A percentile compares a stretch with the other conserved stretches of the same genome.
These are phyloP conservation scores for Geotrypetes seraphini DNA, from an alignment of 2,797 vertebrate genomes.

Conservation along the genomic window DNA sequence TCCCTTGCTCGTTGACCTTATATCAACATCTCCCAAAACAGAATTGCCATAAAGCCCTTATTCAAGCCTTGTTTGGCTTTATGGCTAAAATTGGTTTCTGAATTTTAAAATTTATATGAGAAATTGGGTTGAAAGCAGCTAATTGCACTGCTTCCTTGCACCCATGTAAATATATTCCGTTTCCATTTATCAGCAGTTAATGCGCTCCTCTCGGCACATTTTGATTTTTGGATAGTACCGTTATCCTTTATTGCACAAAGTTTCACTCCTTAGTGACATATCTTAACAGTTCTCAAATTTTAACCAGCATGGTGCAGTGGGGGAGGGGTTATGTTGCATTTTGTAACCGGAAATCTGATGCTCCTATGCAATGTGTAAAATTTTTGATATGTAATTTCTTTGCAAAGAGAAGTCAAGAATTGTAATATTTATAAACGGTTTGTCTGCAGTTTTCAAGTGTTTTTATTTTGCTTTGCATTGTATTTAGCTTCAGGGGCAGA, in stretches of 20 bases:
- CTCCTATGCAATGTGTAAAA: constrained; percentile 38
- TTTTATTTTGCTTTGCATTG: constrained; percentile 33
- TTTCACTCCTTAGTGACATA: constrained; percentile 52
- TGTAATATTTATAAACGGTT: constrained; percentile 51
- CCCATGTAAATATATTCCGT: constrained; percentile 25
- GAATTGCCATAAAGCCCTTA: too few relatives aligned
- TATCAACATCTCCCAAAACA: too few relatives aligned
- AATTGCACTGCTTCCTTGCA: constrained; percentile 37
- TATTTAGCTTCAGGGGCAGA: too few relatives aligned
- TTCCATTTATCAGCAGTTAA: constrained; percentile 19
- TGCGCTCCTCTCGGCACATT: constrained; percentile 61
- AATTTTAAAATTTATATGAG: too few relatives aligned
- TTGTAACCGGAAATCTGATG: constrained; percentile 47
- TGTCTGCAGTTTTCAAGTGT: constrained; percentile 24
- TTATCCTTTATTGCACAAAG: constrained; percentile 69
- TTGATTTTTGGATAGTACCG: constrained; percentile 46
- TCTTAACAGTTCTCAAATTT: constrained; percentile 47
- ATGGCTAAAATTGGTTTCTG: too few relatives aligned
- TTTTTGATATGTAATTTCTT: constrained; percentile 30
- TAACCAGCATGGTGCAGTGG: constrained; percentile 48
- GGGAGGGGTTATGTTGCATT: constrained; percentile 49
- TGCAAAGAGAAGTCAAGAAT: constrained; percentile 31
- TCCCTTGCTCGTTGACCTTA: constrained; percentile 30
- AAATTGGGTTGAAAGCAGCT: constrained; percentile 32
- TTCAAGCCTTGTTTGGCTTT: too few relatives aligned